Evolutionary conservation across 1,140 invertebrate species (phyloP).

Genomic region (Lordiphosa collinella): DNA sequence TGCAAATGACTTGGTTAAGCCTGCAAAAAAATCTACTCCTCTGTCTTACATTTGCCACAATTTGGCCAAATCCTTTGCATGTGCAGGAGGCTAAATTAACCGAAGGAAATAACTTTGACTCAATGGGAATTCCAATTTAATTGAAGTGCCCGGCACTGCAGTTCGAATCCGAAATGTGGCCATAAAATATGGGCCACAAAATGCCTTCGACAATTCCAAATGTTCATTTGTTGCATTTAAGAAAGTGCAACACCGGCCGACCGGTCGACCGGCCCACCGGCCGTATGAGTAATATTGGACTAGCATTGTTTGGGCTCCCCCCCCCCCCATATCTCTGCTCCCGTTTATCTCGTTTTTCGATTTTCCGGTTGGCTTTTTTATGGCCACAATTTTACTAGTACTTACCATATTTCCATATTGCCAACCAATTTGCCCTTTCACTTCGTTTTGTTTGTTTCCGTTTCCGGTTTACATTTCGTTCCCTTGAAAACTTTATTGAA

Average conservation of each 20-base stretch:
- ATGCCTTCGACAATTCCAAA: neutral
- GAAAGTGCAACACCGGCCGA: neutral
- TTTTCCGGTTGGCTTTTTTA: constrained; percentile 50
- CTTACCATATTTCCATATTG: constrained; percentile 62
- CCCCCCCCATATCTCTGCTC: no score
- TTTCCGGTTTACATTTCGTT: constrained; percentile 55
- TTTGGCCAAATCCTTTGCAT: no score
- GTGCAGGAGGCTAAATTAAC: no score
- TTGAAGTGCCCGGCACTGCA: no score
- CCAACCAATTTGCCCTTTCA: constrained; percentile 65
- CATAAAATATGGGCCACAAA: constrained; percentile 17
- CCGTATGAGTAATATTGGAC: no score
- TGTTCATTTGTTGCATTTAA: constrained; percentile 26
- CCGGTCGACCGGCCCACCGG: no score
- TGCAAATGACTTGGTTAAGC: no score
- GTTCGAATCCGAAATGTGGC: neutral
- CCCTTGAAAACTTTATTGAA: constrained; percentile 65
- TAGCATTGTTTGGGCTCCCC: no score
- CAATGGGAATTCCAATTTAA: no score
- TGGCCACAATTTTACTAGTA: constrained; percentile 56
- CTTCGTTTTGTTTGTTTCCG: constrained; percentile 58
- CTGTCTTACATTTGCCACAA: no score
- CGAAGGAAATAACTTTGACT: no score
- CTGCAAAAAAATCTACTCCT: no score
- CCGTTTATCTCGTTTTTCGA: constrained; percentile 32